These are phyloP conservation scores for Paraescarpia echinospica DNA, from an alignment of 1,140 invertebrate genomes.

Conservation along the genomic window DNA sequence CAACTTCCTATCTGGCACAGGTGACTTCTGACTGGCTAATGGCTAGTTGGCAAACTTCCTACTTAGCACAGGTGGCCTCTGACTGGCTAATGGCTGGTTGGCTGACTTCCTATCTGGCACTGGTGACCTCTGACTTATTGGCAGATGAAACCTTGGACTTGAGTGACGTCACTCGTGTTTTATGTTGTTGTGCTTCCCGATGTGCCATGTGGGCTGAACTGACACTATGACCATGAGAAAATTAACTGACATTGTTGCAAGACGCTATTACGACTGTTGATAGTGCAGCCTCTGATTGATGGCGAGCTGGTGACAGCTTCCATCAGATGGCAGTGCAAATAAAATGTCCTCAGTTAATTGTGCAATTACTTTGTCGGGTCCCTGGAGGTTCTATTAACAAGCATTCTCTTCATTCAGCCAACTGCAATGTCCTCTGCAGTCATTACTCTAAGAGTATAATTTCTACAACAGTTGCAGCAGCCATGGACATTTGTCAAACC, in stretches of 20 bases:
- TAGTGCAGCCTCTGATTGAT: neutral
- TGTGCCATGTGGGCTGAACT: neutral
- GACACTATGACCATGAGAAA: neutral
- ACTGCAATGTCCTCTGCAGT: neutral
- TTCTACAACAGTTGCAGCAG: neutral
- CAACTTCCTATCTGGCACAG: neutral
- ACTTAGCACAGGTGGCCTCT: neutral
- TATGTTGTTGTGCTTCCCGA: neutral
- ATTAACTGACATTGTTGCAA: neutral
- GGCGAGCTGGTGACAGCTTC: neutral
- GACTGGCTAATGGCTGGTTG: neutral
- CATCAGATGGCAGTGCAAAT: neutral
- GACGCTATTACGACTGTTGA: neutral
- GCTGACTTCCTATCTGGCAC: neutral
- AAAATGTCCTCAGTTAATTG: neutral
- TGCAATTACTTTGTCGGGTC: neutral
- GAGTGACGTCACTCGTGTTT: neutral
- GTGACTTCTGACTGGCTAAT: neutral
- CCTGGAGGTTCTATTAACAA: neutral
- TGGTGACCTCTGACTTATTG: neutral
- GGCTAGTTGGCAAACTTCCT: neutral
- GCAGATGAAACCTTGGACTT: neutral
- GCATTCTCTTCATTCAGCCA: neutral
- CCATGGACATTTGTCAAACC: neutral
- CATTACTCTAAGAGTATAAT: neutral